These are phyloP conservation scores for Lobophora halterata DNA, from an alignment of 2,888 invertebrate genomes.

Conservation along the genomic window DNA sequence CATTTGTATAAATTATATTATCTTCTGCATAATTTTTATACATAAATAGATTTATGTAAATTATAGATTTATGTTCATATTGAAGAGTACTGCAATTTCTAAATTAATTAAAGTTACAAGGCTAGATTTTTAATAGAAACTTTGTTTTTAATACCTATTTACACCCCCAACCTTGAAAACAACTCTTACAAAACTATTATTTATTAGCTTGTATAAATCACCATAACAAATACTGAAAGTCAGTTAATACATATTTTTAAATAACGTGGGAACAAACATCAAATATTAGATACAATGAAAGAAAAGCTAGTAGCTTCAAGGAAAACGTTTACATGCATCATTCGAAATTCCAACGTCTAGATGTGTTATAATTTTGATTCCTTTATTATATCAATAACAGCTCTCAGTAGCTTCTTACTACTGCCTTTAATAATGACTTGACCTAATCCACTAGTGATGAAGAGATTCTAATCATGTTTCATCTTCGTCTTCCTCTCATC, in stretches of 20 bases:
- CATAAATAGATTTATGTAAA: constrained; percentile 39
- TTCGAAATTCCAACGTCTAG: too few species aligned
- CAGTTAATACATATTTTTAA: too few species aligned
- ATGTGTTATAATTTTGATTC: too few species aligned
- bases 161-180: constrained; percentile 34
- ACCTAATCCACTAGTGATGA: not conserved
- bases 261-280: constrained; percentile 17
- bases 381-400: not conserved
- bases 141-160: constrained; percentile 60
- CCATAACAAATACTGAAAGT: constrained; percentile 21
- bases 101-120: constrained; percentile 60
- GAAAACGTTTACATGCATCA: too few species aligned
- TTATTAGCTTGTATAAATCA: constrained; percentile 29
- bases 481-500: constrained; percentile 60
- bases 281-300: constrained; percentile 6
- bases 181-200: constrained; percentile 23
- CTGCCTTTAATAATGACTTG: too few species aligned
- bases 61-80: constrained; percentile 31
- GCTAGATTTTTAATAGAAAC: constrained; percentile 60
- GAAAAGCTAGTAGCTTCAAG: constrained; percentile 2
- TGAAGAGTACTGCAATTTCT: constrained; percentile 33
- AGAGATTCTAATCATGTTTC: constrained; percentile 15
- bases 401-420: constrained; percentile 2
- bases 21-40: constrained; percentile 49
- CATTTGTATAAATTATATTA: constrained; percentile 48